Conservation (phyloP, 2,888 invertebrate genomes). For the Andrena marginata region DNA sequence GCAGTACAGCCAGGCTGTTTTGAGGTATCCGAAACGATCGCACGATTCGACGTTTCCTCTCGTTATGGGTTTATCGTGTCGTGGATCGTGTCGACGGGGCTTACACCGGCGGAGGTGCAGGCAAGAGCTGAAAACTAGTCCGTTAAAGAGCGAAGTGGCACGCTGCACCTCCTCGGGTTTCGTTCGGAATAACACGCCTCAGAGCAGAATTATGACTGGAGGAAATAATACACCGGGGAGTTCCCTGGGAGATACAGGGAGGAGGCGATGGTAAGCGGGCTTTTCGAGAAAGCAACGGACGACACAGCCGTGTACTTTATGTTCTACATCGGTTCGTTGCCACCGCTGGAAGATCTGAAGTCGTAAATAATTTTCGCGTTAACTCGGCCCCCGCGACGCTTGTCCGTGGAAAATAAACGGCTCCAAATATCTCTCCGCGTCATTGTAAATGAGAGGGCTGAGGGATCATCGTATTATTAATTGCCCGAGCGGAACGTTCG, state of each 20-base stretch:
- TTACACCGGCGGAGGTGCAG: background rate
- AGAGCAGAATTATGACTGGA: constrained; percentile 28
- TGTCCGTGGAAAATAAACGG: background rate
- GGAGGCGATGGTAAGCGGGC: constrained; percentile 24
- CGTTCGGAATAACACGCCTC: constrained; percentile 31
- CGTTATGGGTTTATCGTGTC: constrained; percentile 1
- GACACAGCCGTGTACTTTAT: constrained; percentile 30
- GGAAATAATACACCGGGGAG: constrained; percentile 34
- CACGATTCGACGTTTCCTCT: background rate
- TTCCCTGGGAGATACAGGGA: constrained; percentile 6
- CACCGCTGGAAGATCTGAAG: background rate
- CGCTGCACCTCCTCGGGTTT: constrained; percentile 14
- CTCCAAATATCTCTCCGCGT: no score
- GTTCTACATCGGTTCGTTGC: background rate
- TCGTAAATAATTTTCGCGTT: background rate
- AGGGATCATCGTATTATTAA: background rate
- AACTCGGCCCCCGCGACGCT: background rate
- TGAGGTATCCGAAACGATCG: no score
- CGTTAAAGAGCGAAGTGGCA: constrained; percentile 2
- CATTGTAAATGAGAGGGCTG: no score
- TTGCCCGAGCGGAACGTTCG: background rate
- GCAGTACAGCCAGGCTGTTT: no score
- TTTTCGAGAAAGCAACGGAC: constrained; percentile 24
- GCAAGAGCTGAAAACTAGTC: background rate
- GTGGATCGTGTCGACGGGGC: background rate